Evolutionary conservation across 1,140 invertebrate genomes (phyloP).

Genomic region (Propsilocerus akamusi): DNA sequence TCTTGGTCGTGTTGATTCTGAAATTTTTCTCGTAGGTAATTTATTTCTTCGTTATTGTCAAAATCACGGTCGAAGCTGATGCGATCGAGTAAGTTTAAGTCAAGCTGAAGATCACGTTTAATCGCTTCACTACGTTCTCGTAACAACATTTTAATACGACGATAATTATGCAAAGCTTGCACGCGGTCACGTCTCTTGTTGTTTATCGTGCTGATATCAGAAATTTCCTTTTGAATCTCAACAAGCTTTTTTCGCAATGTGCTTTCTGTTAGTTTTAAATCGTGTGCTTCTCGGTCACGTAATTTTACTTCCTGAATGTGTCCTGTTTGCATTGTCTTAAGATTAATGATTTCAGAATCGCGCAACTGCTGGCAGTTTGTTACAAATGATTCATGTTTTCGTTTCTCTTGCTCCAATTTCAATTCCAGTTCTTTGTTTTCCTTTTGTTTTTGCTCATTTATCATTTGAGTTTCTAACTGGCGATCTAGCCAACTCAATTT

Average conservation of each 20-base stretch:
- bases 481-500: constrained; percentile 32
- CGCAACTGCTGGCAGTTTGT: constrained; percentile 16
- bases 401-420: constrained; percentile 20
- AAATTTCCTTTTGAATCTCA: constrained; percentile 16
- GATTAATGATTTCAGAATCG: constrained; percentile 16
- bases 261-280: constrained; percentile 15
- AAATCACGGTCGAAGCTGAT: constrained; percentile 10
- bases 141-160: constrained; percentile 18
- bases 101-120: constrained; percentile 15
- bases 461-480: constrained; percentile 25
- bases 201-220: neutral
- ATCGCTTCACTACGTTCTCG: constrained; percentile 17
- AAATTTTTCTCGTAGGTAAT: constrained; percentile 12
- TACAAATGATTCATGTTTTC: constrained; percentile 15
- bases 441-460: constrained; percentile 23
- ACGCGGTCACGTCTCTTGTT: constrained; percentile 2
- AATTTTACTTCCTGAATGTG: constrained; percentile 17
- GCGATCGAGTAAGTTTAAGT: constrained; percentile 15
- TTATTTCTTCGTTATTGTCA: constrained; percentile 11
- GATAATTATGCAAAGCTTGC: constrained; percentile 14
- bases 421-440: constrained; percentile 18
- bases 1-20: constrained; percentile 13
- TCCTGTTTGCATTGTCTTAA: constrained; percentile 15
- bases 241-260: constrained; percentile 12
- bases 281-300: constrained; percentile 14